Evolutionary conservation across 2,113 vertebrate genomes (phyloP).

Genomic region (Mohoua ochrocephala): DNA sequence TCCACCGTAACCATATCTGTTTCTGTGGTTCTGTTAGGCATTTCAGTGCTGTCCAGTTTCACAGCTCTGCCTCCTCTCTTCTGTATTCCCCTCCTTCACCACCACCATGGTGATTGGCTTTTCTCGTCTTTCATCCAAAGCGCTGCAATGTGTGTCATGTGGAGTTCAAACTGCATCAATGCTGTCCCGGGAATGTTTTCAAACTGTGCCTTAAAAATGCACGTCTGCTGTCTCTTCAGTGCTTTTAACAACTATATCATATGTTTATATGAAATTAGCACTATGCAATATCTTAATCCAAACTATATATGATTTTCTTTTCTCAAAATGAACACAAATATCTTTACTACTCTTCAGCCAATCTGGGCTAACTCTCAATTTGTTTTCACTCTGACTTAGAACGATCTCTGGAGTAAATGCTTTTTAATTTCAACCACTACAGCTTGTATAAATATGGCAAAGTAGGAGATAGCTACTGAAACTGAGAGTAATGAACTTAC

Average conservation of each 20-base stretch:
- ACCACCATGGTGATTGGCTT: background rate
- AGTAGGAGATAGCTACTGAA: background rate
- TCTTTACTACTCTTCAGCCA: background rate
- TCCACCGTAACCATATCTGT: background rate
- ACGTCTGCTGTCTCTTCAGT: background rate
- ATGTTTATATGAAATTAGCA: background rate
- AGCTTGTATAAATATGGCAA: background rate
- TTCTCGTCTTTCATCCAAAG: background rate
- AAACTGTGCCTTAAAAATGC: background rate
- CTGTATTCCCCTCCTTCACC: background rate
- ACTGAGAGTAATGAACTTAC: background rate
- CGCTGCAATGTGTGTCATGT: background rate
- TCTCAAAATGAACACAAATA: background rate
- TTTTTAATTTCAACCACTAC: background rate
- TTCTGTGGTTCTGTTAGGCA: background rate
- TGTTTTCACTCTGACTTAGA: background rate
- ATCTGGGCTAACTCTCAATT: background rate
- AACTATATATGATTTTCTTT: background rate
- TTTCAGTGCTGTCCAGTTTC: background rate
- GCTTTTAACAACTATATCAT: background rate
- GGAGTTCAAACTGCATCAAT: background rate
- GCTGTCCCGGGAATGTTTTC: background rate
- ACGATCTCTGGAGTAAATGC: background rate
- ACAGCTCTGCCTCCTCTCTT: background rate
- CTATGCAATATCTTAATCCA: background rate